These are phyloP conservation scores for Drosophila rellima DNA, from an alignment of 2,888 invertebrate species.

Conservation along the genomic window DNA sequence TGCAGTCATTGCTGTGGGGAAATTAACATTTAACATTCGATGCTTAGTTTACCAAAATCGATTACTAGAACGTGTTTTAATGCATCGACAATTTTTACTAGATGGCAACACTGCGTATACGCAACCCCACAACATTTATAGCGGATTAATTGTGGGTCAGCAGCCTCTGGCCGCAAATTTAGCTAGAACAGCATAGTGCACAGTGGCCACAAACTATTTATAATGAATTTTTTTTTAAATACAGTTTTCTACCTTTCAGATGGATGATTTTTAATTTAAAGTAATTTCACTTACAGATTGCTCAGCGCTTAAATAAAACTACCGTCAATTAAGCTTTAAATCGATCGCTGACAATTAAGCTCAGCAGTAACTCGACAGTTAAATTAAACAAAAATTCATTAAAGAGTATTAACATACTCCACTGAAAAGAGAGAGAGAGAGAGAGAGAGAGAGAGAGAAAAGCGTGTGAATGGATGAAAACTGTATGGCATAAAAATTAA, in stretches of 20 bases:
- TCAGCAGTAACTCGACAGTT: conserved; percentile 15
- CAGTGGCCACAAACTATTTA: conserved; percentile 3
- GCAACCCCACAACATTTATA: conserved; percentile 49
- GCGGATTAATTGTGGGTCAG: conserved; percentile 43
- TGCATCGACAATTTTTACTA: conserved; percentile 47
- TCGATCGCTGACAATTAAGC: conserved; percentile 45
- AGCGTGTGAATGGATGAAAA: conserved; percentile 14
- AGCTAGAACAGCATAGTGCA: conserved; percentile 5
- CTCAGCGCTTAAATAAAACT: conserved; percentile 13
- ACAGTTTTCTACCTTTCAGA: conserved; percentile 1
- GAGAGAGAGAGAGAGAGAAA: neutral
- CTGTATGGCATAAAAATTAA: conserved; percentile 39
- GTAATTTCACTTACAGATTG: conserved; percentile 10
- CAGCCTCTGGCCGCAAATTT: conserved; percentile 15
- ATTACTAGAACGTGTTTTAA: conserved; percentile 49
- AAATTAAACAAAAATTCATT: conserved; percentile 44
- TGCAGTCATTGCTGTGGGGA: conserved; percentile 47
- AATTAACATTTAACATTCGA: conserved; percentile 66
- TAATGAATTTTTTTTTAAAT: conserved; percentile 1
- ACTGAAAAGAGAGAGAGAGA: neutral
- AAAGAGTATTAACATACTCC: conserved; percentile 38
- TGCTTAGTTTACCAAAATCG: conserved; percentile 44
- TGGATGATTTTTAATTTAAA: conserved; percentile 14
- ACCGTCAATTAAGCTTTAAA: conserved; percentile 30
- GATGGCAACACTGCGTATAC: conserved; percentile 44